Evolutionary conservation across 2,113 vertebrate genomes (phyloP), one percentile per base, ranked within the genome.

Genomic region (Aspiorhynchus laticeps): DNA sequence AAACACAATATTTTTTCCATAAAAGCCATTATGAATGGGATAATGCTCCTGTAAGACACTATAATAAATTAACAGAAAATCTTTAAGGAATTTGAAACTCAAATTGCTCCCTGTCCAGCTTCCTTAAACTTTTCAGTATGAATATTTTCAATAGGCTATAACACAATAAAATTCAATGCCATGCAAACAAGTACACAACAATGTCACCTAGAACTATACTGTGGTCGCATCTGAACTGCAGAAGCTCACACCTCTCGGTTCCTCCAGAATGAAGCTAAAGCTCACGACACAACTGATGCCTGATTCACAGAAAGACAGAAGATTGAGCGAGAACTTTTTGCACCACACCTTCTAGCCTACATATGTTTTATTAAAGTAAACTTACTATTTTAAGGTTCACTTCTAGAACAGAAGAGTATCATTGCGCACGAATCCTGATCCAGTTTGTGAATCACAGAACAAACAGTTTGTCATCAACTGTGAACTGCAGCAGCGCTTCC

Each of bases 351-450:
- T 46, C 56, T 21, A 53, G n/a, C 48, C 11, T 48, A 7, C 41
- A n/a, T n/a, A 19, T n/a, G 43, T 53, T 36, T 21, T 11, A 46
- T 48, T 9, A 69, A 77, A 63, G 28, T 33, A 11, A 53, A 87
- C 80, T 84, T 84, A 89, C 86, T 48, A 14, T 78, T 81, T 48
- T 11, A 65, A 31, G 0, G 82, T 59, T 41, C 63, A 36, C 65
- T 26, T n/a, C 26, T 41, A 67, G 17, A 80, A 24, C n/a, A 76
- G 59, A 65, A 48, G 53, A 75, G 19, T 19, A 24, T 51, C 82
- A 80, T 79, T 63, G 74, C 69, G 26, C 43, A 3, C 19, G 38
- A 65, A 48, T n/a, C 12, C 24, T 26, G 31, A 5, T 36, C 11
- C 28, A 51, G 15, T 21, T 80, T 2, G 12, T 59, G 26, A 31